Conservation (phyloP, 2,888 invertebrate genomes). For the Papilio protenor region DNA sequence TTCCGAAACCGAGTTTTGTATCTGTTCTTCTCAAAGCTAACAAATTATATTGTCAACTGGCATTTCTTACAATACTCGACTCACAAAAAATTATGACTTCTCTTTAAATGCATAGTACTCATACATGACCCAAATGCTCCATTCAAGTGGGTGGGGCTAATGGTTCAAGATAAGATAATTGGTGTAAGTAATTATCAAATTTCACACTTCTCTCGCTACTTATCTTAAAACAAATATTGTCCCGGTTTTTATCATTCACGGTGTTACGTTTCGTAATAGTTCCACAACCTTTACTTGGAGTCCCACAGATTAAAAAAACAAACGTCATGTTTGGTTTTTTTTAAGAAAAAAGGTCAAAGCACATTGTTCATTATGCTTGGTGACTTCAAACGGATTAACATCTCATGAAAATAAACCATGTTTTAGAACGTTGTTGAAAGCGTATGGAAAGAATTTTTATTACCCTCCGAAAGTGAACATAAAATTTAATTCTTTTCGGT, state of each 20-base stretch:
- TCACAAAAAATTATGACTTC: neutral
- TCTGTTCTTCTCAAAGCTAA: neutral
- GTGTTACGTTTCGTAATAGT: conserved; percentile 65
- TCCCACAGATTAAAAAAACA: conserved; percentile 56
- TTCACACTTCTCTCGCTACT: conserved; percentile 72
- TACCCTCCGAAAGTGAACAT: conserved; percentile 66
- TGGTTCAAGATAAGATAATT: conserved; percentile 76
- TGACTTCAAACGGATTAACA: conserved; percentile 65
- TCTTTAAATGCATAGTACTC: conserved; percentile 42
- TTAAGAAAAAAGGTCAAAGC: conserved; percentile 56
- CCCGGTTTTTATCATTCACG: conserved; percentile 64
- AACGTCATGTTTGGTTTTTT: conserved; percentile 50
- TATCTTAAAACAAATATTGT: conserved; percentile 79
- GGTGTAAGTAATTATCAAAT: conserved; percentile 77
- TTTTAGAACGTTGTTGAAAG: conserved; percentile 70
- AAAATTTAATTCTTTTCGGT: conserved; percentile 69
- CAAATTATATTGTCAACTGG: neutral
- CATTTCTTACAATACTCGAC: neutral
- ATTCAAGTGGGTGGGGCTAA: conserved; percentile 67
- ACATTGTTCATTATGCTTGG: conserved; percentile 61
- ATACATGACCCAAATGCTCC: conserved; percentile 55
- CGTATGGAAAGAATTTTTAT: conserved; percentile 75
- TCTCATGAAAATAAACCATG: conserved; percentile 61
- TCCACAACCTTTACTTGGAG: conserved; percentile 49
- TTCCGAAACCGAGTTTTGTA: neutral